phyloP scores from a whole-genome alignment of 2,888 invertebrate genomes.

The Malachius bipustulatus region DNA sequence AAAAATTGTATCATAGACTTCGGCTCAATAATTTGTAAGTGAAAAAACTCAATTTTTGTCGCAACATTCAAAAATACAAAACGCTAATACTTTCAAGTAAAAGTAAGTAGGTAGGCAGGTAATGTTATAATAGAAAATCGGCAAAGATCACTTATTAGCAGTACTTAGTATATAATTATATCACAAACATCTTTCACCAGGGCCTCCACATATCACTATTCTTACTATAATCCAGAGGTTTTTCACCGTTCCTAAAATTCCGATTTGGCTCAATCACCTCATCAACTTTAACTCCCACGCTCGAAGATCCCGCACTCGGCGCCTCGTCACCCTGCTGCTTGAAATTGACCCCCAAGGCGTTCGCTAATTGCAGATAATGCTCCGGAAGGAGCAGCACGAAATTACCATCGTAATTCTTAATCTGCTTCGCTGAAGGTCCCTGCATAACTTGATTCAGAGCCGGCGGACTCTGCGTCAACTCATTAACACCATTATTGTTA shows the following conservation, averaged over 20 bases:
- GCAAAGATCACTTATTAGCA: not conserved
- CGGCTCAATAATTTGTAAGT: too few species aligned
- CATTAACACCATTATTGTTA: slow-evolving; percentile 27
- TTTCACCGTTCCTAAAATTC: slow-evolving; percentile 32
- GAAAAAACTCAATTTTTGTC: too few species aligned
- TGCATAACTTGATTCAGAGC: not conserved
- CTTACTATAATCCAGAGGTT: slow-evolving; percentile 42
- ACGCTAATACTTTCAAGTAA: too few species aligned
- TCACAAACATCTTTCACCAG: slow-evolving; percentile 30
- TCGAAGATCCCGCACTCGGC: slow-evolving; percentile 6
- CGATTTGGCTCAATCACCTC: slow-evolving; percentile 15
- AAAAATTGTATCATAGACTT: too few species aligned
- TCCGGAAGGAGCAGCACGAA: slow-evolving; percentile 49
- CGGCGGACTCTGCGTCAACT: slow-evolving; percentile 4
- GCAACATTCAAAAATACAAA: too few species aligned
- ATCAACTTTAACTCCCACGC: slow-evolving; percentile 18
- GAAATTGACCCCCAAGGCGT: slow-evolving; percentile 38
- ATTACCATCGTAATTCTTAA: slow-evolving; percentile 47
- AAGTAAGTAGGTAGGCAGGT: too few species aligned
- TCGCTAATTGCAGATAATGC: slow-evolving; percentile 48
- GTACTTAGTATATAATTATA: not conserved
- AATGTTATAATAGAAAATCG: too few species aligned
- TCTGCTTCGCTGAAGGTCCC: slow-evolving; percentile 33
- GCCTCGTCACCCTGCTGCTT: slow-evolving; percentile 19
- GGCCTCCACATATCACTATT: slow-evolving; percentile 42